A percentile compares a stretch with the other conserved stretches of the same genome.
Evolutionary conservation across 2,113 vertebrate genomes (phyloP).

Genomic region (Oncorhynchus tshawytscha): DNA sequence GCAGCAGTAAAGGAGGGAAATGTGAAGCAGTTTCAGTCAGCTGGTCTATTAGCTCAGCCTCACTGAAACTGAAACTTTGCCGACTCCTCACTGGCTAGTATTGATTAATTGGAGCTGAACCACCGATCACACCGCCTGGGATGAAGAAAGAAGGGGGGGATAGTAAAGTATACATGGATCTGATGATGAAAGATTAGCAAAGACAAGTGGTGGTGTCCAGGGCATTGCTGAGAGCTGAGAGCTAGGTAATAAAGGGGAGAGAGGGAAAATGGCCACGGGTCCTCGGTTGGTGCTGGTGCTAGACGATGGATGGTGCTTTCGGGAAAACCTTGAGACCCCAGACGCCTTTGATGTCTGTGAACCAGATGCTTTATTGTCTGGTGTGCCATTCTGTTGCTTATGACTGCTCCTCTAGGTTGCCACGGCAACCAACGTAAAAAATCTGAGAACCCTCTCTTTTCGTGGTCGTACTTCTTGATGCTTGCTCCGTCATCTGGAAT

Average conservation of each 20-base stretch:
- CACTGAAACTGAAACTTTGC: slow-evolving; percentile 56
- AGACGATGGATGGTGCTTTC: not conserved
- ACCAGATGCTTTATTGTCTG: slow-evolving; percentile 10
- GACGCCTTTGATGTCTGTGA: slow-evolving; percentile 3
- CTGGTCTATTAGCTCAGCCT: slow-evolving; percentile 57
- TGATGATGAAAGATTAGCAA: not conserved
- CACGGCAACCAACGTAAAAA: slow-evolving; percentile 13
- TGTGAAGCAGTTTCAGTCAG: slow-evolving; percentile 46
- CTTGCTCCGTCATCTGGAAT: not conserved
- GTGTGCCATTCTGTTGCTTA: not conserved
- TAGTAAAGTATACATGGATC: not conserved
- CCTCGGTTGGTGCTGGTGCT: slow-evolving; percentile 8
- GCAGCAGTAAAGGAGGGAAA: slow-evolving; percentile 60
- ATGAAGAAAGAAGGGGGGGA: slow-evolving; percentile 45
- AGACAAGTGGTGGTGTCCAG: not conserved
- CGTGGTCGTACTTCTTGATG: not conserved
- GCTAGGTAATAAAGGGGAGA: slow-evolving; percentile 9
- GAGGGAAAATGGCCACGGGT: not conserved
- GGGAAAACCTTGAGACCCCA: not conserved
- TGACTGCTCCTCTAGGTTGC: slow-evolving; percentile 4
- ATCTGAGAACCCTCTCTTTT: not conserved
- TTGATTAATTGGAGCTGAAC: slow-evolving; percentile 62
- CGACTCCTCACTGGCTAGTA: slow-evolving; percentile 45
- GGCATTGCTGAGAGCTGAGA: not conserved
- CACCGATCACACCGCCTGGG: slow-evolving; percentile 34